Evolutionary conservation across 2,113 vertebrate species (phyloP).

Genomic region (Eulacestoma nigropectus): DNA sequence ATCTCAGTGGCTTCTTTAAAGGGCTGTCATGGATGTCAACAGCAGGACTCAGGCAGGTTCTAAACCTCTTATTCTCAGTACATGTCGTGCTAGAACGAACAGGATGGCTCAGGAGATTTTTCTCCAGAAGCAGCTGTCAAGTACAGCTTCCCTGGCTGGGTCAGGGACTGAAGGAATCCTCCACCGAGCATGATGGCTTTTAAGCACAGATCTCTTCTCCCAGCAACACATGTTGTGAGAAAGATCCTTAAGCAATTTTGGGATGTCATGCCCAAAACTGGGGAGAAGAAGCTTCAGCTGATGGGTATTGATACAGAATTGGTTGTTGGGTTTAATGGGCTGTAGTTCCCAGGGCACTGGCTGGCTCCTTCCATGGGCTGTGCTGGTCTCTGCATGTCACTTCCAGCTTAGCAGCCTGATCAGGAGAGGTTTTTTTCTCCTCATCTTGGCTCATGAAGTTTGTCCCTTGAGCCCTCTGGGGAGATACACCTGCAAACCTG

Average conservation of each 20-base stretch:
- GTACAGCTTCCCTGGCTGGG: not conserved
- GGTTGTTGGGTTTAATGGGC: not conserved
- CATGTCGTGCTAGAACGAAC: accelerated
- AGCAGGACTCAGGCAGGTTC: not conserved
- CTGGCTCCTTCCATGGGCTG: not conserved
- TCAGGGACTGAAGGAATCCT: not conserved
- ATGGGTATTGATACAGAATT: not conserved
- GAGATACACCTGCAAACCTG: not conserved
- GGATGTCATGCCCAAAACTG: not conserved
- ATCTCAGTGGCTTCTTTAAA: not conserved
- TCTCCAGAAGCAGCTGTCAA: not conserved
- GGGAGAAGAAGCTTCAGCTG: not conserved
- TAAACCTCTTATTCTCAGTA: not conserved
- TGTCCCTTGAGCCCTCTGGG: not conserved
- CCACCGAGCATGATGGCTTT: accelerated
- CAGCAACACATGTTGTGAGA: not conserved
- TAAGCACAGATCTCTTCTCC: not conserved
- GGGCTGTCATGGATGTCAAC: not conserved
- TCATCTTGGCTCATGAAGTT: not conserved
- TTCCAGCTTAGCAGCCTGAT: not conserved
- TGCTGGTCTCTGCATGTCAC: not conserved
- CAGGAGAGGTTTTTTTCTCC: not conserved
- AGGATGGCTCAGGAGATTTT: not conserved
- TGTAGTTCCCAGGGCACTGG: not conserved
- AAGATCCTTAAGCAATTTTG: not conserved